Evolutionary conservation across 2,797 vertebrate genomes (phyloP).

Genomic region (Lindbergichthys nudifrons): DNA sequence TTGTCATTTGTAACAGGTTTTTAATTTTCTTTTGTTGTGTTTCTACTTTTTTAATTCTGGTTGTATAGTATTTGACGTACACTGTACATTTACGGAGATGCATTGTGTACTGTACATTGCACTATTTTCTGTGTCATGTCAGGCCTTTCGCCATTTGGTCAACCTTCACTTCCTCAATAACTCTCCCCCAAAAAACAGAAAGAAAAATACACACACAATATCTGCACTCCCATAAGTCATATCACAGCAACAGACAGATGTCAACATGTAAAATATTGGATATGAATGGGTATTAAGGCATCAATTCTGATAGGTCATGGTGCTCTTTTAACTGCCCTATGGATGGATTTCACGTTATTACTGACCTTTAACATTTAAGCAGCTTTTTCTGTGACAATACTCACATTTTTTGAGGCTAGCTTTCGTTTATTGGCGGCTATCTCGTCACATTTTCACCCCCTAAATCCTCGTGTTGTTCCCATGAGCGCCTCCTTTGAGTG

Average conservation of each 20-base stretch:
- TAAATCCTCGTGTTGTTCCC: slow-evolving; percentile 67
- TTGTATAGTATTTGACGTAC: slow-evolving; percentile 99
- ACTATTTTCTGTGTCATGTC: slow-evolving; percentile 91
- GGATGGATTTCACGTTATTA: slow-evolving; percentile 27
- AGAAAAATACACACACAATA: slow-evolving; percentile 26
- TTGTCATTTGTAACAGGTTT: slow-evolving; percentile 75
- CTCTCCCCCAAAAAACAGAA: slow-evolving; percentile 5
- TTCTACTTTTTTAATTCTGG: slow-evolving; percentile 90
- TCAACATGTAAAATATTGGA: slow-evolving; percentile 36
- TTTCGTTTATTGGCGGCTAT: slow-evolving; percentile 24
- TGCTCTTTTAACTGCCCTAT: slow-evolving; percentile 73
- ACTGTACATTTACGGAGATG: slow-evolving; percentile 88
- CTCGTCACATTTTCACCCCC: slow-evolving; percentile 41
- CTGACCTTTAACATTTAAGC: slow-evolving; percentile 17
- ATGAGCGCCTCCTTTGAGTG: slow-evolving; percentile 64
- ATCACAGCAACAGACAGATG: slow-evolving; percentile 36
- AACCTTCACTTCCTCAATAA: slow-evolving; percentile 87
- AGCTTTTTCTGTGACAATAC: slow-evolving; percentile 33
- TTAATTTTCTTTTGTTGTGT: slow-evolving; percentile 66
- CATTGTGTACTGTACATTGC: slow-evolving; percentile 96
- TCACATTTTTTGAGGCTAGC: slow-evolving; percentile 19
- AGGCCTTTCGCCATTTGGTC: slow-evolving; percentile 85
- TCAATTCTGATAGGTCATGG: slow-evolving; percentile 54
- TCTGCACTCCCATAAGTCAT: slow-evolving; percentile 41
- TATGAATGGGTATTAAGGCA: slow-evolving; percentile 36